Evolutionary conservation across 2,797 vertebrate species (phyloP).

Genomic region (Sebastiscus tertius): DNA sequence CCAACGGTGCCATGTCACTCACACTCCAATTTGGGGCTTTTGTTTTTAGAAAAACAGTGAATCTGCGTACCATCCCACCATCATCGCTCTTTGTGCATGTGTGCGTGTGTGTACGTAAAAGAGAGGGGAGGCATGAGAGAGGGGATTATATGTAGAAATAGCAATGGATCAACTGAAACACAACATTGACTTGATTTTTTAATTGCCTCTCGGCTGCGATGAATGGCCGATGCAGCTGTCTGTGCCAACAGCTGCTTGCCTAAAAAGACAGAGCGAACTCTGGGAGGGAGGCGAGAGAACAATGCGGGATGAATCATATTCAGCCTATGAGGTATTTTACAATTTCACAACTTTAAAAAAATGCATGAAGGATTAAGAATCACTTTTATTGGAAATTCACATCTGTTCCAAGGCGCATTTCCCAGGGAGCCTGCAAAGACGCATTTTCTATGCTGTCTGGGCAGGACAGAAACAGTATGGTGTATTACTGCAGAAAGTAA

Average conservation of each 20-base stretch:
- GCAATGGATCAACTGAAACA: constrained; percentile 85
- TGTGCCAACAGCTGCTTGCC: constrained; percentile 82
- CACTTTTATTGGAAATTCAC: constrained; percentile 71
- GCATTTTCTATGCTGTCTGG: constrained; percentile 61
- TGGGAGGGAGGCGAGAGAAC: constrained; percentile 61
- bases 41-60: constrained; percentile 65
- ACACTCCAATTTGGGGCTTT: constrained; percentile 69
- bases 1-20: constrained; percentile 64
- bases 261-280: constrained; percentile 69
- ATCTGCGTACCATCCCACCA: constrained; percentile 34
- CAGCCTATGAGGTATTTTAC: constrained; percentile 70
- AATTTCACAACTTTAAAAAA: constrained; percentile 77
- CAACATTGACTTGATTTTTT: constrained; percentile 84
- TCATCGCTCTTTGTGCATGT: constrained; percentile 21
- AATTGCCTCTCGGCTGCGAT: constrained; percentile 74
- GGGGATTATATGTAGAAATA: constrained; percentile 82
- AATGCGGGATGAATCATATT: constrained; percentile 71
- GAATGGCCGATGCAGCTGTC: constrained; percentile 84
- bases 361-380: constrained; percentile 69
- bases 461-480: constrained; percentile 43
- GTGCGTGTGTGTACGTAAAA: constrained; percentile 29
- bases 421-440: constrained; percentile 66
- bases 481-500: constrained; percentile 44
- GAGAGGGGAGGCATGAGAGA: constrained; percentile 55
- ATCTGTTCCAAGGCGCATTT: constrained; percentile 70